Evolutionary conservation across 2,888 invertebrate species (phyloP), one percentile per base, ranked within the genome.

Genomic region (Blomia tropicalis): DNA sequence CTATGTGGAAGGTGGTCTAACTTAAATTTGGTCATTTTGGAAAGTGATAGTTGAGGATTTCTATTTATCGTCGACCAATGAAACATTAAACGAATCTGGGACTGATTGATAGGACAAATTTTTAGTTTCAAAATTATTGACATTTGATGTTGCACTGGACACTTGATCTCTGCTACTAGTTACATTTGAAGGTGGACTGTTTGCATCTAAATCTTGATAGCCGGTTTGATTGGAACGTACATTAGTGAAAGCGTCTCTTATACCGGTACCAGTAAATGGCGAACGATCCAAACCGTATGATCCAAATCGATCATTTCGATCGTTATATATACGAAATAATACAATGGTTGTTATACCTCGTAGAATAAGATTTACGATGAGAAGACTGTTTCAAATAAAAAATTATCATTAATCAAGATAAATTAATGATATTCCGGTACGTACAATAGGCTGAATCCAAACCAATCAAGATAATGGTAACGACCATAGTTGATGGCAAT

Each of bases 261-360:
- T 56, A 27, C 61, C 53, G 11, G 61, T 17, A 27, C 54, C 53
- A 1, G 29, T 7, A 14, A n/a, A 19, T 2, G 29, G 25, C 3
- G 54, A 19, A 43, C 62, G 54, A 4, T 41, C 58, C 30, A 62
- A 41, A 31, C 58, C 58, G 22, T 63, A 43, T 17, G 53, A 30
- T 11, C 25, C 27, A 22, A 36, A 63, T 43, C 62, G 61, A 29
- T 53, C 58, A 23, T 27, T 22, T 23, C 64, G 54, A 31, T 64
- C 64, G 41, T 58, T 62, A 32, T 43, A 63, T 5, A 64, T 25
- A 4, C 61, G 53, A 29, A 64, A 47, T 7, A 64, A 23, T 5
- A 64, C 56, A 14, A 64, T 25, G 25, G 62, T 36, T 14, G 54
- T 62, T 17, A 62, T 30, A 17, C 47, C 51, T 11, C 64, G 64